These are phyloP conservation scores for Pimpla rufipes DNA, from an alignment of 2,888 invertebrate genomes.

Conservation along the genomic window DNA sequence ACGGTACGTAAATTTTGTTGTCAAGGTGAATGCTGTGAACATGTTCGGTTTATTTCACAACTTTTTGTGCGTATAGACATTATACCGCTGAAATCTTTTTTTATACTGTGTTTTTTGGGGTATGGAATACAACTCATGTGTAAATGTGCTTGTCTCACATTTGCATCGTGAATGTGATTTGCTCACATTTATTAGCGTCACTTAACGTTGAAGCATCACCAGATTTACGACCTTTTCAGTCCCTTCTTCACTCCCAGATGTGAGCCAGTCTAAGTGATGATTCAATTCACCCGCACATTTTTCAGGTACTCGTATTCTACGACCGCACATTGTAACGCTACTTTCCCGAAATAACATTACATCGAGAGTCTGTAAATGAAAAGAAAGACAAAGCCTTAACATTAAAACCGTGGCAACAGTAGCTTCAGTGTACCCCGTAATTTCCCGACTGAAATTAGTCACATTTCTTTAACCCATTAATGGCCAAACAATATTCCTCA, in stretches of 20 bases:
- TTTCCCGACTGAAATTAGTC: conserved; percentile 15
- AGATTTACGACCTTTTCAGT: background rate
- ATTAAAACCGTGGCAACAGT: conserved; percentile 32
- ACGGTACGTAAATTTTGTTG: no score
- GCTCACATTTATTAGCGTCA: no score
- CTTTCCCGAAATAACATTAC: conserved; percentile 67
- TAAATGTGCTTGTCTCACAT: no score
- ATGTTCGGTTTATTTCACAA: no score
- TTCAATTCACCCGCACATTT: conserved; percentile 58
- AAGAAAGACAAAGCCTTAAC: conserved; percentile 15
- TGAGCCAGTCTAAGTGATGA: conserved; percentile 8
- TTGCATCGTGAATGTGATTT: no score
- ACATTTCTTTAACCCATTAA: conserved; percentile 17
- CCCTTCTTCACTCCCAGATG: background rate
- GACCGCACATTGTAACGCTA: conserved; percentile 48
- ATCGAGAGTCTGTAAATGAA: conserved; percentile 19
- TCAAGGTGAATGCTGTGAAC: no score
- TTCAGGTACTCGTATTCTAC: conserved; percentile 65
- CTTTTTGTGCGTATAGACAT: no score
- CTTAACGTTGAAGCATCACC: background rate
- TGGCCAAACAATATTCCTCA: no score
- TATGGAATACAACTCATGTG: no score
- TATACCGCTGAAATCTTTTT: no score
- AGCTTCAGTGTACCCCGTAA: background rate
- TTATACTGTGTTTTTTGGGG: no score